Evolutionary conservation across 1,140 invertebrate genomes (phyloP).

Genomic region (Sinella curviseta): DNA sequence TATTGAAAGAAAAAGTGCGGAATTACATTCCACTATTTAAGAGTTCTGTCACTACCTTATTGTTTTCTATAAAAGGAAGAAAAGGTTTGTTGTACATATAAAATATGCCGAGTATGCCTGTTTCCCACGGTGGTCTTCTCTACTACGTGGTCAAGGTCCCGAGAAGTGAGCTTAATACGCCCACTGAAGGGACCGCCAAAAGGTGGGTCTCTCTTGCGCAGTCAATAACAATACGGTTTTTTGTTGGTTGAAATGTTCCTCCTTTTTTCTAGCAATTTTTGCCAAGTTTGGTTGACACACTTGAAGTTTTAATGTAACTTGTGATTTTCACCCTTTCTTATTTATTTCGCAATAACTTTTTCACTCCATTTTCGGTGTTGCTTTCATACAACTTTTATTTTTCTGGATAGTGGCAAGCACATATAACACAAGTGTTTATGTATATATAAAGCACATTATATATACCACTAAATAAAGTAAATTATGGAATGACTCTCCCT

Average conservation of each 20-base stretch:
- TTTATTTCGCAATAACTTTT: too few species aligned
- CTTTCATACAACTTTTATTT: too few species aligned
- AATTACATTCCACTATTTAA: background rate
- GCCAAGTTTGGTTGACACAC: too few species aligned
- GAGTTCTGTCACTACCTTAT: background rate
- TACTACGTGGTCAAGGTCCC: constrained; percentile 67
- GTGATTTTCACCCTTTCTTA: too few species aligned
- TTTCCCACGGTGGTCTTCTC: constrained; percentile 64
- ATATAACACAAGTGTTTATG: too few species aligned
- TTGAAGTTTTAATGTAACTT: too few species aligned
- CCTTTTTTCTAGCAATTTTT: background rate
- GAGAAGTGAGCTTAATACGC: constrained; percentile 50
- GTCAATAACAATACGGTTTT: background rate
- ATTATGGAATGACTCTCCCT: too few species aligned
- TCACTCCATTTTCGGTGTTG: too few species aligned
- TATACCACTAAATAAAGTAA: too few species aligned
- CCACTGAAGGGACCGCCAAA: constrained; percentile 13
- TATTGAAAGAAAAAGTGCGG: too few species aligned
- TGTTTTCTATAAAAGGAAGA: background rate
- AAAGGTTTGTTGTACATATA: background rate
- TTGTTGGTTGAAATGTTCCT: background rate
- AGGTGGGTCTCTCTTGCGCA: background rate
- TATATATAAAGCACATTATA: too few species aligned
- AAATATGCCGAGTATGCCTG: constrained; percentile 58
- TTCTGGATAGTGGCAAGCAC: too few species aligned